Evolutionary conservation across 1,140 invertebrate genomes (phyloP), one percentile per base, ranked within the genome.

Genomic region (Drosophila watanabei): DNA sequence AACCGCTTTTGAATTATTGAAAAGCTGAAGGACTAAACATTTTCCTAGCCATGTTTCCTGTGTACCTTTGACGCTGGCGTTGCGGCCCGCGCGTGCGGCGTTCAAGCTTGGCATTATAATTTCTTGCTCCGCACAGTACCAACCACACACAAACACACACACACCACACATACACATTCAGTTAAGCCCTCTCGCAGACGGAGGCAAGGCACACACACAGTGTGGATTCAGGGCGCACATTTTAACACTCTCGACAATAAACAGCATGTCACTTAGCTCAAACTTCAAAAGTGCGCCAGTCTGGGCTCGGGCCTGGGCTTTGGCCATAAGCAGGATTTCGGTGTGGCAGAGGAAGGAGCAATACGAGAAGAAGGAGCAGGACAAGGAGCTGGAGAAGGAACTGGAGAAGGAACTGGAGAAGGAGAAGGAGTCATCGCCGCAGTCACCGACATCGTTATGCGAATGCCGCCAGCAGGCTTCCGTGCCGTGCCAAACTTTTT

Each of bases 231-330:
- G 77, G 77, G 77, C 77, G 77, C 77, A 80, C 77, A 79, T 92
- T 92, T 92, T 92, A 92, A 92, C 91, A 92, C 91, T 90, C 91
- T 92, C 91, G 91, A 92, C 91, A 92, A 92, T 92, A 92, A 92
- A 92, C 91, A 92, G 91, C 91, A 92, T 92, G 91, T 92, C 91
- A 92, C 91, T 92, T 92, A 92, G 91, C 88, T 91, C 91, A 91
- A 92, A 92, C 91, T 92, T 91, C 83, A 92, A 89, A 89, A 88
- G 87, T 91, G 80, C 82, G 79, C 58, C 78, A 80, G 78, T 80
- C 62, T 80, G 64, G 66, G 81, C 68, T 68, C 59, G 57, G 49
- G 46, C 39, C 52, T 49, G 58, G 20, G 49, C 57, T 58, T 37
- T 20, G 69, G 46, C 32, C 30, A 62, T 49, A 68, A 61, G 51